These are phyloP conservation scores for Diploscapter pachys DNA, from an alignment of 1,140 invertebrate genomes.

Conservation along the genomic window DNA sequence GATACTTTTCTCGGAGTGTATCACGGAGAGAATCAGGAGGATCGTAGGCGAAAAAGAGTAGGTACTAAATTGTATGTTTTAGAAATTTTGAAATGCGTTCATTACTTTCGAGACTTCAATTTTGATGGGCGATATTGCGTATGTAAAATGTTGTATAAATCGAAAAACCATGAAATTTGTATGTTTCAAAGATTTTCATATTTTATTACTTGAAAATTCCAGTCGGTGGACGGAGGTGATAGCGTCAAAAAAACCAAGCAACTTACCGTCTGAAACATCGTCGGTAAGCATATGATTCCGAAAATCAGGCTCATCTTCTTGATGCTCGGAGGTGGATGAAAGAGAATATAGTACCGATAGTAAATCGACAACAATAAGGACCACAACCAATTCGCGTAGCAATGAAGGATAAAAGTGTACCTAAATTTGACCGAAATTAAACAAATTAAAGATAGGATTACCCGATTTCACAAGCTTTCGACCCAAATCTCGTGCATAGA, in stretches of 20 bases:
- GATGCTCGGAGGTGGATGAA: constrained; percentile 8
- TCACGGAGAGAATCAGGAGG: no score
- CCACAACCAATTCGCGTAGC: constrained; percentile 10
- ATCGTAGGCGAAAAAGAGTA: no score
- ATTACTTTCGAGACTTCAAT: no score
- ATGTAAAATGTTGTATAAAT: no score
- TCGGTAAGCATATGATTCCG: constrained; percentile 5
- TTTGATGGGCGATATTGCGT: no score
- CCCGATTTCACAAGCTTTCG: not conserved
- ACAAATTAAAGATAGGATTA: not conserved
- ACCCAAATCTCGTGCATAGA: constrained; percentile 5
- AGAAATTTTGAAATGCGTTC: no score
- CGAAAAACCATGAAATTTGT: no score
- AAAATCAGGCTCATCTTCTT: constrained; percentile 2
- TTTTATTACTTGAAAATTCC: no score
- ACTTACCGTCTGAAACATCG: constrained; percentile 11
- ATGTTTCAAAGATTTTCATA: no score
- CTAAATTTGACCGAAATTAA: not conserved
- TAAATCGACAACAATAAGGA: constrained; percentile 1
- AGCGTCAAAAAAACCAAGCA: not conserved
- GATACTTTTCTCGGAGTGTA: no score
- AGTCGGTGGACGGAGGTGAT: no score
- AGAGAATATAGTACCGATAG: constrained; percentile 15
- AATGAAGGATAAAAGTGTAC: constrained; percentile 6
- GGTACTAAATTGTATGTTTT: no score